Conservation (phyloP, 2,113 vertebrate species). For the Tachysurus fulvidraco region DNA sequence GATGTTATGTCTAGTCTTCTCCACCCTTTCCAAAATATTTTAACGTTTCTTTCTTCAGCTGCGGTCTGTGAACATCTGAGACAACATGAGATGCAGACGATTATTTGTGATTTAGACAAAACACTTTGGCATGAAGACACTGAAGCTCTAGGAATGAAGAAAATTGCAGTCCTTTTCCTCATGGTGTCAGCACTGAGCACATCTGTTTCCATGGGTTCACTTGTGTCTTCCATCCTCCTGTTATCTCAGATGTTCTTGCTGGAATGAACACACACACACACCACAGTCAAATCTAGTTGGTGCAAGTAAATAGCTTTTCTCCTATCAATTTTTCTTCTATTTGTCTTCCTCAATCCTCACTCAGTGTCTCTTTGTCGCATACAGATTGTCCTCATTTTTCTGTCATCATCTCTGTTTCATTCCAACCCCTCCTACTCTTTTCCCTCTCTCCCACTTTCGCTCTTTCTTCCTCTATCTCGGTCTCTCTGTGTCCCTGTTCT, state of each 20-base stretch:
- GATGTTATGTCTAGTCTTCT: background rate
- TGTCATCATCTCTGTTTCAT: background rate
- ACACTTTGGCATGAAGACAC: background rate
- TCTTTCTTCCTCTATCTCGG: background rate
- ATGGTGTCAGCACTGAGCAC: conserved; percentile 17
- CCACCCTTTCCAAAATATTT: background rate
- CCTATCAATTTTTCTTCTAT: conserved; percentile 7
- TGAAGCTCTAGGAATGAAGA: background rate
- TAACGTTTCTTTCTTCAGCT: background rate
- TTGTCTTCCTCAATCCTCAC: conserved; percentile 5
- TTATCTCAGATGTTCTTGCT: conserved; percentile 20
- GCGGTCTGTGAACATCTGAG: background rate
- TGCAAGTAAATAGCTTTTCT: conserved; percentile 9
- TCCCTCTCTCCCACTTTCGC: conserved; percentile 15
- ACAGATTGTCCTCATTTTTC: conserved; percentile 29
- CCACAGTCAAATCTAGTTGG: background rate
- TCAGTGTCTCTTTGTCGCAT: background rate
- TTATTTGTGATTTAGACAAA: background rate
- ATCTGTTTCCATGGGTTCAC: background rate
- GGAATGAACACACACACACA: background rate
- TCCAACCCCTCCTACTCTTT: conserved; percentile 7
- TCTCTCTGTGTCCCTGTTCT: background rate
- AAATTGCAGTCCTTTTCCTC: conserved; percentile 15
- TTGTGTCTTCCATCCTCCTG: background rate
- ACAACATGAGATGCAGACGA: background rate